Conservation (phyloP, 2,888 invertebrate species). For the Ligdia adustata region DNA sequence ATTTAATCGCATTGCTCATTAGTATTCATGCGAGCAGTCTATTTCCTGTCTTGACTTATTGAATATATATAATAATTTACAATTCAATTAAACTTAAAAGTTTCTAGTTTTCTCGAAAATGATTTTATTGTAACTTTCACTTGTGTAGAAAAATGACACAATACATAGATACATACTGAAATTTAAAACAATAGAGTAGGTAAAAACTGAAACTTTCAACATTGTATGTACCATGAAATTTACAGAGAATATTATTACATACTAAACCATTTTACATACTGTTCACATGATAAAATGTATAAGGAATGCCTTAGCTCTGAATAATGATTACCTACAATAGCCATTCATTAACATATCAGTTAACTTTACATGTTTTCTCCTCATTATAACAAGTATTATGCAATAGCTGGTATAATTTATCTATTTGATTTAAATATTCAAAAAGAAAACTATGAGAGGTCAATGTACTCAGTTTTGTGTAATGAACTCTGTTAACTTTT, state of each 20-base stretch:
- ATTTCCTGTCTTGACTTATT: slow-evolving; percentile 12
- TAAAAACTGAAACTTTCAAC: slow-evolving; percentile 5
- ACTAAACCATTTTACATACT: not conserved
- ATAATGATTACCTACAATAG: too few species aligned
- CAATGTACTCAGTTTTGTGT: too few species aligned
- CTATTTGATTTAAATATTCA: too few species aligned
- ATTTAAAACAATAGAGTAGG: slow-evolving; percentile 4
- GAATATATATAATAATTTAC: too few species aligned
- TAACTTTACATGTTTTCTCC: not conserved
- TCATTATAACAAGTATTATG: too few species aligned
- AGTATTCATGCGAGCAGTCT: slow-evolving; percentile 3
- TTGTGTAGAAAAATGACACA: not conserved
- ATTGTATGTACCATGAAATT: slow-evolving; percentile 5
- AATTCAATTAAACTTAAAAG: too few species aligned
- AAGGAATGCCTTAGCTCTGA: not conserved
- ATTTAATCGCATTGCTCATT: slow-evolving; percentile 10
- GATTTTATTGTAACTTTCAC: slow-evolving; percentile 12
- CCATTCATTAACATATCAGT: too few species aligned
- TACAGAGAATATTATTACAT: not conserved
- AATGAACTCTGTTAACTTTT: too few species aligned
- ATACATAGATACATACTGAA: not conserved
- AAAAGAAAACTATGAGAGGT: too few species aligned
- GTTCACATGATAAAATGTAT: not conserved
- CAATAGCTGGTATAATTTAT: too few species aligned
- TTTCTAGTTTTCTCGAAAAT: too few species aligned